Conservation (phyloP, 1,140 invertebrate genomes). For the Hesperophylax magnus region DNA sequence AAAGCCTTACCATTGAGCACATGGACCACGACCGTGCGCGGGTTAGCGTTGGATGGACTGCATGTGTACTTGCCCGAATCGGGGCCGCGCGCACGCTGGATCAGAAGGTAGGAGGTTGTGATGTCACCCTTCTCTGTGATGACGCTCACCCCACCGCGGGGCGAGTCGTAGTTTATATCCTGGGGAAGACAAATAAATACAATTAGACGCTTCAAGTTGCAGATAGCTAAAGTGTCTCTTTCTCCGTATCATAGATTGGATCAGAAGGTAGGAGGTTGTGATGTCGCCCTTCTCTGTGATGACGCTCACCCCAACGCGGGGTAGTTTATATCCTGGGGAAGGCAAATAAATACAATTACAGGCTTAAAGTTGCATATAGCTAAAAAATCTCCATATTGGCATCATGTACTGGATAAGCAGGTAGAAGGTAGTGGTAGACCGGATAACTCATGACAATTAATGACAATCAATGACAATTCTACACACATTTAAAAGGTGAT, state of each 20-base stretch:
- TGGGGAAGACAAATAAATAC: slow-evolving; percentile 61
- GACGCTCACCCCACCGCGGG: slow-evolving; percentile 80
- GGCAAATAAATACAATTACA: too few relatives aligned
- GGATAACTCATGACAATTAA: too few relatives aligned
- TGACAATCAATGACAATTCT: too few relatives aligned
- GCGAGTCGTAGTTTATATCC: slow-evolving; percentile 84
- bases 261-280: slow-evolving; percentile 79
- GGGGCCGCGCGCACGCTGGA: slow-evolving; percentile 75
- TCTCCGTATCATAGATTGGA: slow-evolving; percentile 63
- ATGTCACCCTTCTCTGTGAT: slow-evolving; percentile 82
- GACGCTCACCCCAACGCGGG: slow-evolving; percentile 69
- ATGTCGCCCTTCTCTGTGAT: slow-evolving; percentile 82
- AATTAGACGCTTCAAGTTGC: too few relatives aligned
- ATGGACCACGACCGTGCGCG: slow-evolving; percentile 78
- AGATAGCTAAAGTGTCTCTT: too few relatives aligned
- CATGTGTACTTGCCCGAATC: slow-evolving; percentile 83
- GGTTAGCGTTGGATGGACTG: slow-evolving; percentile 79
- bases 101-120: slow-evolving; percentile 80
- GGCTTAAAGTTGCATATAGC: too few relatives aligned
- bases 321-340: slow-evolving; percentile 73
- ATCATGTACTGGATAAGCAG: slow-evolving; percentile 66
- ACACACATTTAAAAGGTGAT: too few relatives aligned
- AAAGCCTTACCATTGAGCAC: slow-evolving; percentile 77
- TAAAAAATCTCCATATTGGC: too few relatives aligned
- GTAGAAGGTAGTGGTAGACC: slow-evolving; percentile 80